These are phyloP conservation scores for Myotis myotis DNA, from an alignment of 2,797 vertebrate species.

Conservation along the genomic window DNA sequence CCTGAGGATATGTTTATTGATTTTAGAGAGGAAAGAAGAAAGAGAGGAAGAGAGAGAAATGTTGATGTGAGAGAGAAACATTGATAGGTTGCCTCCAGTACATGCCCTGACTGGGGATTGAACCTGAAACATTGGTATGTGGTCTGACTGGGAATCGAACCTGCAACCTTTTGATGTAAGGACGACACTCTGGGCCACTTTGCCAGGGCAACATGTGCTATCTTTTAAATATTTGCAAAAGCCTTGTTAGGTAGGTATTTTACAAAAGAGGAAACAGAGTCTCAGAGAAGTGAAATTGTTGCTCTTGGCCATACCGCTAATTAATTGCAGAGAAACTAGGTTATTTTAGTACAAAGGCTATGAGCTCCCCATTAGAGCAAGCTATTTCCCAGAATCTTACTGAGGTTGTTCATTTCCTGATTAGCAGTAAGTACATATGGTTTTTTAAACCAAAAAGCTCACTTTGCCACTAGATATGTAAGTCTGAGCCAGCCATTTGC, in stretches of 20 bases:
- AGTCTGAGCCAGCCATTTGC: constrained; percentile 33
- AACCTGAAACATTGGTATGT: neutral
- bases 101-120: neutral
- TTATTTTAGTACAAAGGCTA: constrained; percentile 40
- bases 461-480: neutral
- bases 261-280: constrained; percentile 42
- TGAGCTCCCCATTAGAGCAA: constrained; percentile 20
- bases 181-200: neutral
- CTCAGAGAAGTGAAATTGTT: constrained; percentile 49
- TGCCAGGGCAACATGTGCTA: neutral
- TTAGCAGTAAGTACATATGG: constrained; percentile 13
- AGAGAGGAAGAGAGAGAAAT: neutral
- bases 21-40: neutral
- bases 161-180: neutral
- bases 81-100: neutral
- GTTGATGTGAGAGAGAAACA: neutral
- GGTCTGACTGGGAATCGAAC: neutral
- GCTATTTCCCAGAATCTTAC: constrained; percentile 28
- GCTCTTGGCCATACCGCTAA: neutral
- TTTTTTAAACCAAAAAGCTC: constrained; percentile 15
- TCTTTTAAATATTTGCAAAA: constrained; percentile 57
- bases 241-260: constrained; percentile 56
- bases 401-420: neutral
- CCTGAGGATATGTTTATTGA: neutral
- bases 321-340: constrained; percentile 32